These are phyloP conservation scores for Apotomis betuletana DNA, from an alignment of 2,888 invertebrate genomes.

Conservation along the genomic window DNA sequence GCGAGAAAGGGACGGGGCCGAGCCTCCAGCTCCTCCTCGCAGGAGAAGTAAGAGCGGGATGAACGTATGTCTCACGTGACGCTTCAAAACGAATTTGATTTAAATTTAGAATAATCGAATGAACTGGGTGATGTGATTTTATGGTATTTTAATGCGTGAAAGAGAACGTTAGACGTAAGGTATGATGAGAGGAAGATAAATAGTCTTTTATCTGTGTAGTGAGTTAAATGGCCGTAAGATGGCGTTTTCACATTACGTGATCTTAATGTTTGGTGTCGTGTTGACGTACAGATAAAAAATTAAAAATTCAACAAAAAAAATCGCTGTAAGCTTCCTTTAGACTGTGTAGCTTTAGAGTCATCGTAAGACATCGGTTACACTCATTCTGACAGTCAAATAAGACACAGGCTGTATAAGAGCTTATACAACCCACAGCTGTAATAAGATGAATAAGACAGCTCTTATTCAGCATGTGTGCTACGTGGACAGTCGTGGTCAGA, in stretches of 20 bases:
- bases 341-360: slow-evolving; percentile 63
- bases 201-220: slow-evolving; percentile 47
- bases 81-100: slow-evolving; percentile 38
- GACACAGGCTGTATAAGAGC: too few relatives aligned
- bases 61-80: slow-evolving; percentile 12
- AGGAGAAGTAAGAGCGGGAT: slow-evolving; percentile 66
- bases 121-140: slow-evolving; percentile 36
- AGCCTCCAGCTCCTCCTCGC: slow-evolving; percentile 75
- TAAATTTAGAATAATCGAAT: slow-evolving; percentile 32
- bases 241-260: slow-evolving; percentile 31
- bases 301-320: slow-evolving; percentile 45
- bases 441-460: too few relatives aligned
- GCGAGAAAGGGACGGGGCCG: slow-evolving; percentile 70
- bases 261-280: slow-evolving; percentile 41
- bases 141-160: slow-evolving; percentile 36
- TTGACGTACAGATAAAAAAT: slow-evolving; percentile 41
- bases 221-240: slow-evolving; percentile 41
- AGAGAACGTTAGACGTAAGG: slow-evolving; percentile 37
- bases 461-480: too few relatives aligned
- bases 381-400: too few relatives aligned
- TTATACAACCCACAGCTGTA: too few relatives aligned
- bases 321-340: slow-evolving; percentile 63
- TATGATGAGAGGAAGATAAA: slow-evolving; percentile 16
- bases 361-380: slow-evolving; percentile 14
- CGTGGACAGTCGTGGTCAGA: too few relatives aligned